phyloP scores from a whole-genome alignment of 2,888 invertebrate species.

The Xanthostigma xanthostigma region DNA sequence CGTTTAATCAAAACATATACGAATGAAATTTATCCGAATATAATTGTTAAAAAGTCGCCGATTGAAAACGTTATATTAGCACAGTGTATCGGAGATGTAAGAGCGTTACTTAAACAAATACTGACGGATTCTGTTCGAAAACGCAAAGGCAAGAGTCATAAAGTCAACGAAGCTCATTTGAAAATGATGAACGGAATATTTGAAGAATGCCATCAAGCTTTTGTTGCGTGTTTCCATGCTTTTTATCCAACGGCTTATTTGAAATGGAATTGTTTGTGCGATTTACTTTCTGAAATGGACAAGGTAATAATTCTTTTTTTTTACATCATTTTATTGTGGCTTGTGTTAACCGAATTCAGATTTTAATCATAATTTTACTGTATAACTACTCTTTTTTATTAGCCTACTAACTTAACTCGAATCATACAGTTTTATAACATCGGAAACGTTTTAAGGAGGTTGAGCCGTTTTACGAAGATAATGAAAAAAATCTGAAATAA shows the following conservation, averaged over 20 bases:
- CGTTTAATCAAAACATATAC: constrained; percentile 70
- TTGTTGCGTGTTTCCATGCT: constrained; percentile 84
- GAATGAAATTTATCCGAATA: constrained; percentile 81
- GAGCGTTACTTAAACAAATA: constrained; percentile 67
- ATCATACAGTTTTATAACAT: too few species aligned
- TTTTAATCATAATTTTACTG: background rate
- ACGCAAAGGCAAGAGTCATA: constrained; percentile 29
- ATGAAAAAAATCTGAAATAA: too few species aligned
- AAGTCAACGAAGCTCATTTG: constrained; percentile 32
- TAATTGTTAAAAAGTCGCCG: constrained; percentile 29
- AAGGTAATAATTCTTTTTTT: constrained; percentile 33
- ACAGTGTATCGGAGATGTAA: constrained; percentile 73
- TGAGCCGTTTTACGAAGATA: too few species aligned
- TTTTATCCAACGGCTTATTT: constrained; percentile 88
- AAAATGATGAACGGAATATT: constrained; percentile 59
- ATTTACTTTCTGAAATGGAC: constrained; percentile 54
- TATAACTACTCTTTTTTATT: constrained; percentile 1
- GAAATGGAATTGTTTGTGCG: constrained; percentile 86
- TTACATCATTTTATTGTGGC: background rate
- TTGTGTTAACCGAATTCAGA: background rate
- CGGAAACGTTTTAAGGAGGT: too few species aligned
- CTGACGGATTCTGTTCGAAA: constrained; percentile 47
- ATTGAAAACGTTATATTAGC: constrained; percentile 65
- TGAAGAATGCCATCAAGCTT: constrained; percentile 80
- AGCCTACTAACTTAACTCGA: too few species aligned